phyloP scores from a whole-genome alignment of 2,797 vertebrate species.

The Spinus olivaceus region DNA sequence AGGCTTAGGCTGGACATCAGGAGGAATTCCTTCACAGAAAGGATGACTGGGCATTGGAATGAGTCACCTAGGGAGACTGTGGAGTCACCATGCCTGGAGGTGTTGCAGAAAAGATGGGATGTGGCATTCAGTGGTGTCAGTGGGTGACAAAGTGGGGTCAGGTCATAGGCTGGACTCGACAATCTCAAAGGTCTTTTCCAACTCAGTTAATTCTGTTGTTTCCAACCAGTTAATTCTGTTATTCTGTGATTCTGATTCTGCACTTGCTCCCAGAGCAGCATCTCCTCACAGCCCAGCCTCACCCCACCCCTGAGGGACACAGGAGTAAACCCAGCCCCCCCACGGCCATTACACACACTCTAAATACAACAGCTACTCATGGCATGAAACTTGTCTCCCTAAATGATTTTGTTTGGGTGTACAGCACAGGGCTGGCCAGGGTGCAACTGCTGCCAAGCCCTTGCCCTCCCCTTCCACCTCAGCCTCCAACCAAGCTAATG shows the following conservation, averaged over 20 bases:
- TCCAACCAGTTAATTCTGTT: background rate
- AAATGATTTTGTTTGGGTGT: background rate
- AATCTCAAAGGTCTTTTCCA: background rate
- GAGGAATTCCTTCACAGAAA: background rate
- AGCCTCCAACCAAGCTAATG: background rate
- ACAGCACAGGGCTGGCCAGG: background rate
- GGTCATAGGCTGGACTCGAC: accelerated
- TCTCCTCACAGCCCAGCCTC: background rate
- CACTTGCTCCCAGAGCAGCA: background rate
- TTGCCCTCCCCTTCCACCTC: background rate
- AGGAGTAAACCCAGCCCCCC: background rate
- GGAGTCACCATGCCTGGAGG: background rate
- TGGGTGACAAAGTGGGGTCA: accelerated
- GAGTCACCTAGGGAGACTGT: background rate
- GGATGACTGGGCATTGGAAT: accelerated
- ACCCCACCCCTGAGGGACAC: background rate
- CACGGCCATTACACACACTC: accelerated
- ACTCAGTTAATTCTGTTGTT: background rate
- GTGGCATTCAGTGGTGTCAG: background rate
- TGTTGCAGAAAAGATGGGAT: background rate
- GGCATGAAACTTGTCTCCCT: background rate
- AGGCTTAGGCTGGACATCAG: background rate
- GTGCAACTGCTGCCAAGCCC: background rate
- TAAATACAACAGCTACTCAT: background rate
- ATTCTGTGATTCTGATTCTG: background rate